phyloP scores from a whole-genome alignment of 2,113 vertebrate genomes.

The Balaeniceps rex region DNA sequence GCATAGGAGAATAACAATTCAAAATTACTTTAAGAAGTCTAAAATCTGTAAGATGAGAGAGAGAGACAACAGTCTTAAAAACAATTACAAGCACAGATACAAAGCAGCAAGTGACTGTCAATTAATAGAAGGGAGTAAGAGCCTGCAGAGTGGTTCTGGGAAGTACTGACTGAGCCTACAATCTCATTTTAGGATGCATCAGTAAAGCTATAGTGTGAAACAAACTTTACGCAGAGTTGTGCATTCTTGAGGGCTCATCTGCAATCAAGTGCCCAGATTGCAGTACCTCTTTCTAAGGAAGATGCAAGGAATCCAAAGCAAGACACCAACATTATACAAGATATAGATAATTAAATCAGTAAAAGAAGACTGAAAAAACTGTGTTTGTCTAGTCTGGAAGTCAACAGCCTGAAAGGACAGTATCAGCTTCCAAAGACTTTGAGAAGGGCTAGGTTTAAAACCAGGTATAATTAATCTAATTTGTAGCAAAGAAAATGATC shows the following conservation, averaged over 20 bases:
- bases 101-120: not conserved
- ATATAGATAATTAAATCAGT: not conserved
- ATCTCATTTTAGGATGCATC: not conserved
- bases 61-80: not conserved
- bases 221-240: not conserved
- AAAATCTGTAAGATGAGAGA: not conserved
- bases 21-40: not conserved
- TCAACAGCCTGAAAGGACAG: not conserved
- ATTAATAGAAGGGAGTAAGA: not conserved
- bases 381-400: not conserved
- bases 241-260: not conserved
- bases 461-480: not conserved
- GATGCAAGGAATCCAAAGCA: not conserved
- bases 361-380: not conserved
- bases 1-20: not conserved
- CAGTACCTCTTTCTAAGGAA: not conserved
- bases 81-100: not conserved
- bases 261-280: not conserved
- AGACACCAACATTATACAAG: not conserved
- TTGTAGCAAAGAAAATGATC: not conserved
- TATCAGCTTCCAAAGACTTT: not conserved
- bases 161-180: not conserved
- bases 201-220: not conserved
- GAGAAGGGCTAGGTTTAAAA: not conserved
- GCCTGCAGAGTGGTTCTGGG: not conserved